Base-by-base conservation (phyloP, 2,888 invertebrate genomes). In the Eupeodes latifasciatus region DNA sequence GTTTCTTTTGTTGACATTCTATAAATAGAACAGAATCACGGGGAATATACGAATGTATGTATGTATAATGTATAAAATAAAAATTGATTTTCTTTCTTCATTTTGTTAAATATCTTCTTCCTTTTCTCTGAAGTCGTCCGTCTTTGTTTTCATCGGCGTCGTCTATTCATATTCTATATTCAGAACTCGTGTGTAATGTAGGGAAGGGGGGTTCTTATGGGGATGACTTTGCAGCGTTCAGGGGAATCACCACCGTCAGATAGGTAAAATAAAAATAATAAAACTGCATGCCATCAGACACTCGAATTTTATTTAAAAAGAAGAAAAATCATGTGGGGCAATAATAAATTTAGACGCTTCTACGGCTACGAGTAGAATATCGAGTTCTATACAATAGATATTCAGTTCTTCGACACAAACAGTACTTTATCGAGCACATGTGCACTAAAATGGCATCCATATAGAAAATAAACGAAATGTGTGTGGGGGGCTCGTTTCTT, bases 1-100 rank as follows among this genome's bases (percentile, higher is more conserved):
- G 5, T 57, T 72, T 19, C 12, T 59, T 72, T 72, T 72, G 72
- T 72, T 72, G 72, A 72, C 72, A 59, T 59, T 47, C 72, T 72
- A 72, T 47, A 72, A 49, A 72, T 59, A 72, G 47, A 47, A 49
- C 34, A 51, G 57, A 74, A 74, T 61, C 77, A 72, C 71, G 71
- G 44, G 66, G 77, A 77, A 74, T 49, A 69, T 36, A 36, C 10
- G 16, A 4, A 9, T 5, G 9, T 4, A 40, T 27, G 40, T 40
- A 36, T 2, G 7, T 6, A 6, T 1, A 36, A n/a, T n/a, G n/a
- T 36, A 27, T 34, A 34, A 12, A 59, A 66, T 61, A 34, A 74
- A 62, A 69, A 62, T 75, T 75, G 49, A 34, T 61, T 80, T 62
- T 79, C 27, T 67, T 55, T 75, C 59, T 53, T 61, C 51, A 14